These are phyloP conservation scores for Eueides isabella DNA, from an alignment of 1,140 invertebrate genomes.

Conservation along the genomic window DNA sequence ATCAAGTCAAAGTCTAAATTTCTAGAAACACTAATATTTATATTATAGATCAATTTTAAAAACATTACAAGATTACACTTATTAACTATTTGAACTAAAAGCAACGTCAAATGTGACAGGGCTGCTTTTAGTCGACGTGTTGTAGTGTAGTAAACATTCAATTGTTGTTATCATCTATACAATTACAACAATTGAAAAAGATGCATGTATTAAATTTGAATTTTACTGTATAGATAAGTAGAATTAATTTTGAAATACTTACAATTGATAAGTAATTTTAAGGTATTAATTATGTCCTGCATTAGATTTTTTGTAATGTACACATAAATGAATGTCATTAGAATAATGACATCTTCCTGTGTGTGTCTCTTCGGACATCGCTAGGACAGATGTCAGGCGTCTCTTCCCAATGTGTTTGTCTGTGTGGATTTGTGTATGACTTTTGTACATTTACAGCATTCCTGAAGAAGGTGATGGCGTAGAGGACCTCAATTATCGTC, in stretches of 20 bases:
- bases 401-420: slow-evolving; percentile 43
- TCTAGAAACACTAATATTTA: not conserved
- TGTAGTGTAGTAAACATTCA: not conserved
- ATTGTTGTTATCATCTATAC: not conserved
- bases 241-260: not conserved
- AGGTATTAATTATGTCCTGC: not conserved
- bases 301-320: not conserved
- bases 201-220: not conserved
- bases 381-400: not conserved
- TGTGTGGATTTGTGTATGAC: slow-evolving; percentile 64
- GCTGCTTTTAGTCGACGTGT: not conserved
- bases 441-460: slow-evolving; percentile 86
- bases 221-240: slow-evolving; percentile 1
- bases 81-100: not conserved
- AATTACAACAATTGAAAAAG: slow-evolving; percentile 2
- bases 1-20: not conserved
- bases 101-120: not conserved
- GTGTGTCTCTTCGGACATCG: slow-evolving; percentile 31
- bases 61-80: not conserved
- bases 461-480: slow-evolving; percentile 89
- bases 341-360: not conserved
- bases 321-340: not conserved
- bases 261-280: not conserved
- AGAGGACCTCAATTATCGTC: slow-evolving; percentile 79
- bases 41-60: not conserved